Conservation (phyloP, 2,797 vertebrate species). For the Sebastes taczanowskii region DNA sequence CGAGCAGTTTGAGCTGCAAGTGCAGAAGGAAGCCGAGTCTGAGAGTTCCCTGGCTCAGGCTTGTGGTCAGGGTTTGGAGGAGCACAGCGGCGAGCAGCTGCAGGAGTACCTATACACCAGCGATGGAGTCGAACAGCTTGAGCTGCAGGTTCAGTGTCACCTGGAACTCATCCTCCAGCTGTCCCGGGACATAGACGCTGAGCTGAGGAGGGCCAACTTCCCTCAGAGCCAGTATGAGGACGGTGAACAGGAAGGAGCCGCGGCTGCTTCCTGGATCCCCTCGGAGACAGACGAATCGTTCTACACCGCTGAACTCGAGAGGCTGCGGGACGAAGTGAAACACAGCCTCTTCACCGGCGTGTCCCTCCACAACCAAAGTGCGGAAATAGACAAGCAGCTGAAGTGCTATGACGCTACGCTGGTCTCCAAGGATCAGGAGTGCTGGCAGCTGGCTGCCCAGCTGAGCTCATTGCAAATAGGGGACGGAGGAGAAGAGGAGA, state of each 20-base stretch:
- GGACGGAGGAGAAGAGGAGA: slow-evolving; percentile 67
- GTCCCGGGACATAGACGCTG: slow-evolving; percentile 88
- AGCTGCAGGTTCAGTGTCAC: slow-evolving; percentile 85
- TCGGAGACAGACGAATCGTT: slow-evolving; percentile 29
- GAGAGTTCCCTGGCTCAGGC: slow-evolving; percentile 11
- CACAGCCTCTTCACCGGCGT: slow-evolving; percentile 87
- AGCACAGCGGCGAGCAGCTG: slow-evolving; percentile 61
- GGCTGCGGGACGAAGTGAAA: slow-evolving; percentile 84
- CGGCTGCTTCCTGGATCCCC: slow-evolving; percentile 47
- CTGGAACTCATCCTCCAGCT: slow-evolving; percentile 86
- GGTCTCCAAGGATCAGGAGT: slow-evolving; percentile 89
- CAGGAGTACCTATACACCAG: slow-evolving; percentile 80
- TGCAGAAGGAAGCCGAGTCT: slow-evolving; percentile 39
- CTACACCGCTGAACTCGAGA: slow-evolving; percentile 77
- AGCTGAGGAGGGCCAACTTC: slow-evolving; percentile 74
- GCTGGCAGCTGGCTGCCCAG: slow-evolving; percentile 88
- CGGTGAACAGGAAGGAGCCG: slow-evolving; percentile 53
- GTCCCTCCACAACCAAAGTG: slow-evolving; percentile 84
- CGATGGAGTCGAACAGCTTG: slow-evolving; percentile 84
- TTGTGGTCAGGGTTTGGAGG: slow-evolving; percentile 1
- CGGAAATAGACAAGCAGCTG: slow-evolving; percentile 89
- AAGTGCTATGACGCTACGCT: slow-evolving; percentile 83
- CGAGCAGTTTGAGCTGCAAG: slow-evolving; percentile 82
- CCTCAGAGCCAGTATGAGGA: slow-evolving; percentile 10
- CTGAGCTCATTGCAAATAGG: slow-evolving; percentile 82